Conservation (phyloP, 1,140 invertebrate genomes). For the Drosophila nebulosa region DNA sequence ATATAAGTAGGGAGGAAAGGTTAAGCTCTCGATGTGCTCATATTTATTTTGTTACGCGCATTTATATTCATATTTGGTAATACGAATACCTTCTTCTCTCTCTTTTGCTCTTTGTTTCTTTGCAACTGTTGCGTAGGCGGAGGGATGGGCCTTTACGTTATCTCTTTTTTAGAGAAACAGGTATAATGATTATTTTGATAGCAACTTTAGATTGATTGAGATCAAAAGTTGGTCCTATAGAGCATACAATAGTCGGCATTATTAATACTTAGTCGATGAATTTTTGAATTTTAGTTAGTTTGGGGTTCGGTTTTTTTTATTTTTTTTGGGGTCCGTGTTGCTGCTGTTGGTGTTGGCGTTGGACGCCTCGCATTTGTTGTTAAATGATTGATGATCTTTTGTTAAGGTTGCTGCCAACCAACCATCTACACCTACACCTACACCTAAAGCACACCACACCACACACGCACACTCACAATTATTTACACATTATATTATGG, state of each 20-base stretch:
- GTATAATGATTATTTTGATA: constrained; percentile 1
- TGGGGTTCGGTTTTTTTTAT: not conserved
- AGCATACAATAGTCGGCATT: not conserved
- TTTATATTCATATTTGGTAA: constrained; percentile 76
- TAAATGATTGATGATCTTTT: constrained; percentile 68
- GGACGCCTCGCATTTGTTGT: constrained; percentile 55
- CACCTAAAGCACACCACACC: too few relatives aligned
- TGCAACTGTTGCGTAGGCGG: constrained; percentile 23
- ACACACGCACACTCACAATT: constrained; percentile 26
- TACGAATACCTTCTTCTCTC: constrained; percentile 26
- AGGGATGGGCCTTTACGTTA: constrained; percentile 18
- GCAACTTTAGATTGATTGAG: too few relatives aligned
- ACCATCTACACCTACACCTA: constrained; percentile 22
- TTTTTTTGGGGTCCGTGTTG: not conserved
- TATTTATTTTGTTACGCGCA: constrained; percentile 32
- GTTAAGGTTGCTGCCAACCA: constrained; percentile 42
- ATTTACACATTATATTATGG: constrained; percentile 57
- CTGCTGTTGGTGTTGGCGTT: constrained; percentile 54
- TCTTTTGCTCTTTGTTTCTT: constrained; percentile 38
- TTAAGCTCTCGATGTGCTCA: constrained; percentile 35
- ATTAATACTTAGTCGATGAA: not conserved
- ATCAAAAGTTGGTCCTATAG: not conserved
- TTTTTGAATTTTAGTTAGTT: constrained; percentile 34
- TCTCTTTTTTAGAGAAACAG: too few relatives aligned
- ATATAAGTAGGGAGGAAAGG: not conserved